Evolutionary conservation across 2,797 vertebrate genomes (phyloP), one percentile per base, ranked within the genome.

Genomic region (Euthynnus affinis): DNA sequence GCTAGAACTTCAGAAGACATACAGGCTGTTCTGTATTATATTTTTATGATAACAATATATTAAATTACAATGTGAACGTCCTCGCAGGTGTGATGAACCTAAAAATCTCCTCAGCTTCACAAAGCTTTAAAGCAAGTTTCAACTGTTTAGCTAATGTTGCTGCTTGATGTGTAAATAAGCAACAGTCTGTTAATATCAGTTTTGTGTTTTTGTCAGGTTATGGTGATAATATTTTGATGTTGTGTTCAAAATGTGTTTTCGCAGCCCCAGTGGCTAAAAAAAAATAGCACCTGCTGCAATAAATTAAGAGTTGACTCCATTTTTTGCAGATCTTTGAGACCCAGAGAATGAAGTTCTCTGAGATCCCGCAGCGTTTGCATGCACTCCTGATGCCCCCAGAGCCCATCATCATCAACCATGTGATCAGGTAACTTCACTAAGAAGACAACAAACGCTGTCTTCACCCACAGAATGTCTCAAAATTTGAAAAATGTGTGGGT

Each of bases 331-430:
- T 99, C 55, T 99, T 99, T 84, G 98, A 99, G 79, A 97, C 97
- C 65, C 98, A 98, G 62, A 91, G 97, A 80, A 99, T 99, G 98
- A 99, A 99, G 93, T 99, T 99, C 93, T 99, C 98, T 0, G 98
- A 99, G 92, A 99, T 99, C 81, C 98, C 98, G 0, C 98, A 99
- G 75, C 95, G 98, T 55, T 93, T 99, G n/a, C 98, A 99, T 1
- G 98, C 98, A 0, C 93, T 99, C 87, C 95, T 99, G 55, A 99
- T 99, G 98, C 98, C 98, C 20, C 98, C 98, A 0, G 98, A 99
- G 27, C 98, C 98, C 0, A 99, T 99, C 91, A 99, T 99, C 94
- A 99, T 99, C 79, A 99, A 99, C 78, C 98, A 99, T 3, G 97
- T 99, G 61, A 99, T 99, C 94, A 99, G 98, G 98, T 99, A 92